Conservation (phyloP, 2,113 vertebrate species). For the Micronycteris hirsuta region DNA sequence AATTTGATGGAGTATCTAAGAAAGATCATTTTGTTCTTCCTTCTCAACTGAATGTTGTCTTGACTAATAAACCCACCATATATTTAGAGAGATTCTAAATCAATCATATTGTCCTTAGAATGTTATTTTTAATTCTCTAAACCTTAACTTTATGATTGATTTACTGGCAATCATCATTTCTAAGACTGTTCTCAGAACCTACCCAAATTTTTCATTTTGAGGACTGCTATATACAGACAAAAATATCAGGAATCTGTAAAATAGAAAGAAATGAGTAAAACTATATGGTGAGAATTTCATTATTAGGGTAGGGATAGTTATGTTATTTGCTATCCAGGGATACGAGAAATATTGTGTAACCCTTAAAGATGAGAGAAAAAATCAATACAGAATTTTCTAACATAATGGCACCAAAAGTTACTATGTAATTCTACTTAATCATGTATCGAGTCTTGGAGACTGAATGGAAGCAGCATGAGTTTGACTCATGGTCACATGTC, state of each 20-base stretch:
- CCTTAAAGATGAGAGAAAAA: constrained; percentile 8
- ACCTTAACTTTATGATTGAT: neutral
- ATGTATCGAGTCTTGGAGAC: neutral
- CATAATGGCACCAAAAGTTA: neutral
- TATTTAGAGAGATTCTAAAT: neutral
- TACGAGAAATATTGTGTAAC: neutral
- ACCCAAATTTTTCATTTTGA: neutral
- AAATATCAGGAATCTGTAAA: neutral
- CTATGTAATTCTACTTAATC: neutral
- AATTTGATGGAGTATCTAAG: neutral
- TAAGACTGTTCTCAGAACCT: neutral
- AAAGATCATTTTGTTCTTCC: neutral
- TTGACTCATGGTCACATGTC: neutral
- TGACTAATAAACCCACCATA: neutral
- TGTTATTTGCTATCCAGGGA: neutral
- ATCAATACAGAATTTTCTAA: neutral
- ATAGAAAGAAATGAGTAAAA: neutral
- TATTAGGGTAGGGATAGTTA: neutral
- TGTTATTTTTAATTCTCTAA: neutral
- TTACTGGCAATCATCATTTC: neutral
- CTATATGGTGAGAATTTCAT: neutral
- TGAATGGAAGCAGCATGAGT: neutral
- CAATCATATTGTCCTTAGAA: neutral
- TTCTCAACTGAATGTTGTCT: neutral
- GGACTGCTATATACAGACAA: neutral